Base-by-base conservation (phyloP, 2,113 vertebrate genomes). In the Passer montanus region DNA sequence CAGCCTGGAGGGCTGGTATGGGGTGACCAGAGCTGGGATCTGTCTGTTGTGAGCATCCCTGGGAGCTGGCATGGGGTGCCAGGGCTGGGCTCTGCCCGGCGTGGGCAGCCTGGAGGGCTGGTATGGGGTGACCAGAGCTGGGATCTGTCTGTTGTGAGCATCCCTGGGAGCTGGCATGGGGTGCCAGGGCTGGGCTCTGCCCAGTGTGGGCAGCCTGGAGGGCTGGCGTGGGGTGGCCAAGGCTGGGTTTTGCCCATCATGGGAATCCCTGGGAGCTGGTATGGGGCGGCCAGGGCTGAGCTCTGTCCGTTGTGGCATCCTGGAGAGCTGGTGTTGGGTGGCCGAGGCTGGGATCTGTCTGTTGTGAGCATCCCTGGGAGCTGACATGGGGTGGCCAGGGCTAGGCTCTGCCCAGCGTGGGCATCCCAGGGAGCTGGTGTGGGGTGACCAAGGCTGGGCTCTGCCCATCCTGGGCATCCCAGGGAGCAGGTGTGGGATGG, bases 1-100 rank as follows among this genome's bases (percentile, higher is more conserved):
- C 4, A 3, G 21, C 50, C 8, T 1, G 0, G 23, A 5, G 53
- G 41, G 28, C 1, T 82, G 79, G 18, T 0, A 0, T n/a, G 53
- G 18, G 8, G 3, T 47, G 67, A 26, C 1, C 31, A 44, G 16
- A 0, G 4, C 9, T 41, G 23, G 15, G 4, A 4, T 49, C 11
- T 82, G 82, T 2, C 41, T 10, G 1, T 0, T 0, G 4, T 9
- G 17, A 23, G 35, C 2, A 10, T 37, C 81, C 35, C 1, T 1
- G 59, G 16, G 41, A 55, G 30, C 6, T 6, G 24, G 30, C 0
- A 0, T 68, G 64, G 23, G 3, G 5, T 53, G 47, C 23, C 3
- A 2, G 31, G 0, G 3, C 33, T 43, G 74, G 44, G 58, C 18
- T 72, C 37, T 84, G 55, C 9, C n/a, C 50, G 5, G 1, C 0